Evolutionary conservation across 2,113 vertebrate genomes (phyloP).

Genomic region (Condylura cristata): DNA sequence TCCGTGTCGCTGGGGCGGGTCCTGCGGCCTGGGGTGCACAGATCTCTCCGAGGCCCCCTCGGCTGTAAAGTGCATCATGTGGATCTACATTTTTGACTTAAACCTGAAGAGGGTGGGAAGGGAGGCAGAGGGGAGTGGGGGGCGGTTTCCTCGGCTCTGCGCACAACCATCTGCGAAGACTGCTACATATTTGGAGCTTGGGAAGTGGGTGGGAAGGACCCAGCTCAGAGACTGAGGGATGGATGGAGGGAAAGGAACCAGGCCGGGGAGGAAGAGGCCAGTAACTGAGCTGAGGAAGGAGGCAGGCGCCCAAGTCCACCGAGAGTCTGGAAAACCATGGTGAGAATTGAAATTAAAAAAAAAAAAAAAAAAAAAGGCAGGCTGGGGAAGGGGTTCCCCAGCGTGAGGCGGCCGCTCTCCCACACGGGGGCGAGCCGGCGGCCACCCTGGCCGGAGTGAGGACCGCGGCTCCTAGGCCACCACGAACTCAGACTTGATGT

Average conservation of each 20-base stretch:
- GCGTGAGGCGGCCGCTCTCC: background rate
- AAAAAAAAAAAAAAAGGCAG: background rate
- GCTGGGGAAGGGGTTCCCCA: background rate
- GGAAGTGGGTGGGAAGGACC: constrained; percentile 43
- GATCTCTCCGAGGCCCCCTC: background rate
- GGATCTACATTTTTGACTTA: constrained; percentile 64
- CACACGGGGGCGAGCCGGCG: background rate
- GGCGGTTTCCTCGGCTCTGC: constrained; percentile 32
- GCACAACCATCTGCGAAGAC: constrained; percentile 88
- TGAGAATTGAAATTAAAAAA: background rate
- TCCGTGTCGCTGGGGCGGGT: background rate
- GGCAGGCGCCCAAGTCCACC: constrained; percentile 22
- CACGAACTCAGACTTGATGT: constrained; percentile 96
- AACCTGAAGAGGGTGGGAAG: constrained; percentile 50
- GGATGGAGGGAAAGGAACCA: background rate
- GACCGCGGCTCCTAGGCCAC: constrained; percentile 89
- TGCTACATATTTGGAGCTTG: constrained; percentile 93
- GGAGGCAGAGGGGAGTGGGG: background rate
- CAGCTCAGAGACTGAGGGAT: background rate
- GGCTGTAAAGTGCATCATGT: constrained; percentile 80
- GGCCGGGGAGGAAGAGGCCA: background rate
- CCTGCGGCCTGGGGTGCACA: background rate
- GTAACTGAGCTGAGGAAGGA: background rate
- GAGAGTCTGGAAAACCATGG: constrained; percentile 35
- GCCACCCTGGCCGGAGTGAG: background rate